phyloP scores from a whole-genome alignment of 2,797 vertebrate species.

The Enteromius argenteus region DNA sequence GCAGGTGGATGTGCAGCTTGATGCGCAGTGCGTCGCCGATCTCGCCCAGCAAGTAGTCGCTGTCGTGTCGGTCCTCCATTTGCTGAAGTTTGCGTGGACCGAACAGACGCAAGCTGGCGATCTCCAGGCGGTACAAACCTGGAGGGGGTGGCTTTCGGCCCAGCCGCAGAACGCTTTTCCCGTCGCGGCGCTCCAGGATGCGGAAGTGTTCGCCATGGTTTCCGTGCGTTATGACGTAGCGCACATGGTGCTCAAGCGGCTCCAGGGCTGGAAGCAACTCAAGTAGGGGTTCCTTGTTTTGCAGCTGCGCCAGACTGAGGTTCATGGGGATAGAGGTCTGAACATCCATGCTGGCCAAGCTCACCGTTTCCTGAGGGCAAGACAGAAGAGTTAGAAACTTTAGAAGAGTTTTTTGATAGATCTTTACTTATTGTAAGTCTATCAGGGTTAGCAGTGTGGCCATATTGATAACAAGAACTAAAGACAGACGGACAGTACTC shows the following conservation, averaged over 20 bases:
- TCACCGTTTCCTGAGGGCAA: slow-evolving; percentile 75
- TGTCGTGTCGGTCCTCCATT: slow-evolving; percentile 84
- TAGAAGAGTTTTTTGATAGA: background rate
- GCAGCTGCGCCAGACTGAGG: slow-evolving; percentile 82
- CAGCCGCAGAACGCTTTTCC: slow-evolving; percentile 86
- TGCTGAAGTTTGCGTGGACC: slow-evolving; percentile 81
- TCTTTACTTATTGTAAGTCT: background rate
- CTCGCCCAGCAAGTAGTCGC: slow-evolving; percentile 86
- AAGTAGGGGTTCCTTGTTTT: slow-evolving; percentile 85
- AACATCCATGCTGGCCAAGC: slow-evolving; percentile 88
- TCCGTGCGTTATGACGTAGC: slow-evolving; percentile 86
- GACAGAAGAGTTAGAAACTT: background rate
- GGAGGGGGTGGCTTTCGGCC: slow-evolving; percentile 78
- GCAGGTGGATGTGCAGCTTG: slow-evolving; percentile 90
- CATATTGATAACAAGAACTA: background rate
- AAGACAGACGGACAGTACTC: background rate
- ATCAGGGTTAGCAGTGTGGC: background rate
- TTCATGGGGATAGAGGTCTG: slow-evolving; percentile 84
- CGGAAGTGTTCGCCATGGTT: slow-evolving; percentile 85
- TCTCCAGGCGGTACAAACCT: slow-evolving; percentile 86
- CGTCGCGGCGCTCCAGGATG: slow-evolving; percentile 83
- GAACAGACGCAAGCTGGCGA: slow-evolving; percentile 85
- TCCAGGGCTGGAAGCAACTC: slow-evolving; percentile 88
- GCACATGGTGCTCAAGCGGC: slow-evolving; percentile 83
- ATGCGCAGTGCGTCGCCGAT: slow-evolving; percentile 87